Evolutionary conservation across 2,113 vertebrate genomes (phyloP).

Genomic region (Loxodonta africana): DNA sequence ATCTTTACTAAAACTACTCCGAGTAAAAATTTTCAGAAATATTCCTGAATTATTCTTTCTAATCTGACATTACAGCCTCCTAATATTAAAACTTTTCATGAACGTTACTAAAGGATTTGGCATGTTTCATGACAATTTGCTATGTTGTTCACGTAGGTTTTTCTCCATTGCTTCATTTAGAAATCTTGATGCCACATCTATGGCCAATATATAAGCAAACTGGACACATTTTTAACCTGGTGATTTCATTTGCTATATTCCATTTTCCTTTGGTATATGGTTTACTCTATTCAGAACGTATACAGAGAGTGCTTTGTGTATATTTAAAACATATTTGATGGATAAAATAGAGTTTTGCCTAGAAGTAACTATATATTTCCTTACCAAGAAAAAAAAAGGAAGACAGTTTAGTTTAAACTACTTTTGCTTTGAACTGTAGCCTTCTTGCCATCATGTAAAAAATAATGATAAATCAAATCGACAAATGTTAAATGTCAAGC

Average conservation of each 20-base stretch:
- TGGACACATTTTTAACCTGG: neutral
- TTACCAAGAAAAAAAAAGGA: constrained; percentile 60
- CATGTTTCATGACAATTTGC: neutral
- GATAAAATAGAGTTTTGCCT: constrained; percentile 40
- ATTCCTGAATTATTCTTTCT: neutral
- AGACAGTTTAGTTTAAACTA: constrained; percentile 47
- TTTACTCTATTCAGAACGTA: constrained; percentile 20
- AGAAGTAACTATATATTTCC: constrained; percentile 28
- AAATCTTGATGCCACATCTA: neutral
- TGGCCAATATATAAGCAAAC: constrained; percentile 6
- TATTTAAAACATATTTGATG: constrained; percentile 55
- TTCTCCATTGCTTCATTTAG: neutral
- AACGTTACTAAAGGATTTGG: constrained; percentile 18
- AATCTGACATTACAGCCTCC: neutral
- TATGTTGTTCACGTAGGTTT: neutral
- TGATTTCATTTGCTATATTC: neutral
- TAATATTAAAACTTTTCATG: neutral
- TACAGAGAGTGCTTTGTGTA: neutral
- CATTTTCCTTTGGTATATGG: neutral
- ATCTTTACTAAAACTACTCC: neutral
- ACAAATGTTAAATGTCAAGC: constrained; percentile 66
- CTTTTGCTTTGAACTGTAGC: constrained; percentile 23
- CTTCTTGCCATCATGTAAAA: constrained; percentile 56
- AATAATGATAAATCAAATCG: constrained; percentile 73
- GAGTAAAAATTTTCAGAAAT: constrained; percentile 42